phyloP scores from a whole-genome alignment of 2,113 vertebrate species.

The Chrysemys picta region DNA sequence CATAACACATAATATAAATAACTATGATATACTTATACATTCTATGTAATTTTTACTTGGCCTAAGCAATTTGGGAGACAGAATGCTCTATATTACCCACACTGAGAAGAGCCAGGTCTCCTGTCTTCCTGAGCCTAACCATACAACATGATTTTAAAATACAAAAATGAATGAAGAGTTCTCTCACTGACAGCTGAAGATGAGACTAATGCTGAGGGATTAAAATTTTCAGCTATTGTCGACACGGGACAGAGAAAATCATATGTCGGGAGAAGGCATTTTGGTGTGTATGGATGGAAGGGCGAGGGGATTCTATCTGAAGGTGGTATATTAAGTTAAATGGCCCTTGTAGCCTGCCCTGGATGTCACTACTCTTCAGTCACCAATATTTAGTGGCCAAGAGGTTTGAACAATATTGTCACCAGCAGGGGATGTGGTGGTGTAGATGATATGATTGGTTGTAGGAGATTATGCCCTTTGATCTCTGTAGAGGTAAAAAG shows the following conservation, averaged over 20 bases:
- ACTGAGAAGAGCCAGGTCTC: background rate
- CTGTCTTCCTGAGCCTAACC: background rate
- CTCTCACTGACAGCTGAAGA: no score
- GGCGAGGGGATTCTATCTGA: background rate
- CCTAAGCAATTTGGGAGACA: background rate
- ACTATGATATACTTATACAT: background rate
- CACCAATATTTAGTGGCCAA: background rate
- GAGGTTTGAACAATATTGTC: slow-evolving; percentile 52
- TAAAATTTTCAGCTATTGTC: no score
- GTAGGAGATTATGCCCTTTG: slow-evolving; percentile 49
- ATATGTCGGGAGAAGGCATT: background rate
- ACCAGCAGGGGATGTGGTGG: background rate
- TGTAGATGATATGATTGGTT: background rate
- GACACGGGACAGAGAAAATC: no score
- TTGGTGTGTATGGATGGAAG: background rate
- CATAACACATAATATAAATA: background rate
- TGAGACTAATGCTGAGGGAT: no score
- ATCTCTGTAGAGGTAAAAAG: slow-evolving; percentile 62
- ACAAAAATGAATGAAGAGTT: background rate
- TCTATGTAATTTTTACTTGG: background rate
- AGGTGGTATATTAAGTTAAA: background rate
- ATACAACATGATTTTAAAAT: background rate
- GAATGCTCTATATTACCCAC: background rate
- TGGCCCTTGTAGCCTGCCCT: background rate
- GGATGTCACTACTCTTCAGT: background rate